Conservation (phyloP, 2,797 vertebrate genomes). For the Crax fasciolata region DNA sequence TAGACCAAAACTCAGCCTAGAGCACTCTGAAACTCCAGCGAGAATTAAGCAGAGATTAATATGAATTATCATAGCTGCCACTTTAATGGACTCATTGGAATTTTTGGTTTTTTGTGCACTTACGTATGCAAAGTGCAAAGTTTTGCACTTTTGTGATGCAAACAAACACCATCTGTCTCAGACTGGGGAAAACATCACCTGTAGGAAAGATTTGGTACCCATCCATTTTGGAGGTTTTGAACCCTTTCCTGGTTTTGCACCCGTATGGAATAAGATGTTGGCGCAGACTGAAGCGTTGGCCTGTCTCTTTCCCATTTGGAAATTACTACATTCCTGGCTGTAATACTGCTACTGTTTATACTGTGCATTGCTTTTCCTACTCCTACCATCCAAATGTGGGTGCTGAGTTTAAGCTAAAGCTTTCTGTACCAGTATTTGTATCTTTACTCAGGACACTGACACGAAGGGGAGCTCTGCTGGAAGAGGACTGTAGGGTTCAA, state of each 20-base stretch:
- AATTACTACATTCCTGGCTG: neutral
- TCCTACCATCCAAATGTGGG: neutral
- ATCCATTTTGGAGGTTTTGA: neutral
- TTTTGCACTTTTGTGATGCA: neutral
- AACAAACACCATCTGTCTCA: neutral
- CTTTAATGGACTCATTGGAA: neutral
- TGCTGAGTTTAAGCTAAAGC: neutral
- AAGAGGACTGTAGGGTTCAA: neutral
- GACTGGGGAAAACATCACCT: neutral
- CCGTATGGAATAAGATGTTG: neutral
- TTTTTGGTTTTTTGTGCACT: neutral
- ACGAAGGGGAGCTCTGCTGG: neutral
- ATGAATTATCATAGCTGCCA: neutral
- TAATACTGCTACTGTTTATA: neutral
- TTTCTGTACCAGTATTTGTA: neutral
- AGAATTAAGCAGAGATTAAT: conserved; percentile 25
- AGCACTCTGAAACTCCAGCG: neutral
- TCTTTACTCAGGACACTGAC: neutral
- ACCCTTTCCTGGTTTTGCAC: neutral
- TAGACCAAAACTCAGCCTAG: neutral
- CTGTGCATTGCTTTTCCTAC: neutral
- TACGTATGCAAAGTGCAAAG: neutral
- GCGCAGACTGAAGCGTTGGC: neutral
- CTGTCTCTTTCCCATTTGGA: neutral
- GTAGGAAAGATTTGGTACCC: neutral